Evolutionary conservation across 1,140 invertebrate species (phyloP).

Genomic region (Leptonema lineaticorne): DNA sequence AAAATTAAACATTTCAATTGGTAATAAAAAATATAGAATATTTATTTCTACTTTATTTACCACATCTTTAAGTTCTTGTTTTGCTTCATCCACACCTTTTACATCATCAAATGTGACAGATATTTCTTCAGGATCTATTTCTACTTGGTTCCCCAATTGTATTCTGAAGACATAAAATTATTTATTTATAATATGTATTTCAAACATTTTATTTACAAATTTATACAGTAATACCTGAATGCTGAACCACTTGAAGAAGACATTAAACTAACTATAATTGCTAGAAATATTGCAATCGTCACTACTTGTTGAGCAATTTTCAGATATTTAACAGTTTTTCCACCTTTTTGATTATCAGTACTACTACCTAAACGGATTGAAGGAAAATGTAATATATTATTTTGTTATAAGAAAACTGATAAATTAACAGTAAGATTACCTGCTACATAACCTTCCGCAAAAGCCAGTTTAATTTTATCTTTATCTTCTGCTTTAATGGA

Average conservation of each 20-base stretch:
- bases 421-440: slow-evolving; percentile 48
- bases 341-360: slow-evolving; percentile 56
- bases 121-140: slow-evolving; percentile 95
- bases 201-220: background rate
- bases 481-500: slow-evolving; percentile 56
- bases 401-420: background rate
- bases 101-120: slow-evolving; percentile 96
- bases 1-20: background rate
- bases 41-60: too few relatives aligned
- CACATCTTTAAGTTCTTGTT: slow-evolving; percentile 94
- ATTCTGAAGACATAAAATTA: slow-evolving; percentile 61
- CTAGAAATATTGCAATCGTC: slow-evolving; percentile 73
- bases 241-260: slow-evolving; percentile 68
- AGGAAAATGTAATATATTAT: background rate
- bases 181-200: background rate
- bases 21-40: too few relatives aligned
- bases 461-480: slow-evolving; percentile 79
- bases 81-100: slow-evolving; percentile 95
- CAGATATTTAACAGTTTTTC: slow-evolving; percentile 68
- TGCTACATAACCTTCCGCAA: slow-evolving; percentile 86
- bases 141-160: slow-evolving; percentile 79
- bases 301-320: slow-evolving; percentile 71
- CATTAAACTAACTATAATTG: slow-evolving; percentile 74
- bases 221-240: slow-evolving; percentile 56
- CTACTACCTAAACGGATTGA: slow-evolving; percentile 47